These are phyloP conservation scores for Anolis carolinensis DNA, from an alignment of 2,113 vertebrate species.

Conservation along the genomic window DNA sequence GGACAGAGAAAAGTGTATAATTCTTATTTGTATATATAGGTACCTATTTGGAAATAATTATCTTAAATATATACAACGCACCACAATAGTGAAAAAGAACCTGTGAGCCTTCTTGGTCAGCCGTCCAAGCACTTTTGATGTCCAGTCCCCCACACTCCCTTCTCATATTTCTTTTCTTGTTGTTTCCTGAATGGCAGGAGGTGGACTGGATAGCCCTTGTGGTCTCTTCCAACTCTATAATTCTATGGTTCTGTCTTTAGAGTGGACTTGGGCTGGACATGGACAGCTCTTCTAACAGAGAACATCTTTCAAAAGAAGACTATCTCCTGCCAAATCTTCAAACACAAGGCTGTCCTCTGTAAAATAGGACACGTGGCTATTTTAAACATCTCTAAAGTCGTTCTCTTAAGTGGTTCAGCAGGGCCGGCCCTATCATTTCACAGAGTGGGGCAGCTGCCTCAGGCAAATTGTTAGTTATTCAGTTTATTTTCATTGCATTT, in stretches of 20 bases:
- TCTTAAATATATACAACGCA: not conserved
- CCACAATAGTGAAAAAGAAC: not conserved
- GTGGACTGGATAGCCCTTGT: too few relatives aligned
- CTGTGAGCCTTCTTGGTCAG: not conserved
- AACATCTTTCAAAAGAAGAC: not conserved
- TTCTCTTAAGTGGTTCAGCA: slow-evolving; percentile 1
- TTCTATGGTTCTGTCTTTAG: not conserved
- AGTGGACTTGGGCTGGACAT: not conserved
- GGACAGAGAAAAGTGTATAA: too few relatives aligned
- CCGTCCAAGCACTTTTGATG: not conserved
- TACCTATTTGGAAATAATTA: not conserved
- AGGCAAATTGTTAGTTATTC: not conserved
- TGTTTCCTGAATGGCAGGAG: too few relatives aligned
- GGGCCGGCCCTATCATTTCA: not conserved
- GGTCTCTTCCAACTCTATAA: too few relatives aligned
- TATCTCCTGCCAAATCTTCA: too few relatives aligned
- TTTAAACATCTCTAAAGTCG: not conserved
- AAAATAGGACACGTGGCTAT: not conserved
- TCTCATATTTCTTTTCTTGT: not conserved
- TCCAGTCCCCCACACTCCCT: not conserved
- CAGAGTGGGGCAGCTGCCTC: not conserved
- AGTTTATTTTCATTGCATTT: not conserved
- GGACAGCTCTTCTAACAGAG: not conserved
- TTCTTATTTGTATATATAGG: not conserved
- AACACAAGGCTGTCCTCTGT: too few relatives aligned